Evolutionary conservation across 2,797 vertebrate genomes (phyloP).

Genomic region (Cynopterus sphinx): DNA sequence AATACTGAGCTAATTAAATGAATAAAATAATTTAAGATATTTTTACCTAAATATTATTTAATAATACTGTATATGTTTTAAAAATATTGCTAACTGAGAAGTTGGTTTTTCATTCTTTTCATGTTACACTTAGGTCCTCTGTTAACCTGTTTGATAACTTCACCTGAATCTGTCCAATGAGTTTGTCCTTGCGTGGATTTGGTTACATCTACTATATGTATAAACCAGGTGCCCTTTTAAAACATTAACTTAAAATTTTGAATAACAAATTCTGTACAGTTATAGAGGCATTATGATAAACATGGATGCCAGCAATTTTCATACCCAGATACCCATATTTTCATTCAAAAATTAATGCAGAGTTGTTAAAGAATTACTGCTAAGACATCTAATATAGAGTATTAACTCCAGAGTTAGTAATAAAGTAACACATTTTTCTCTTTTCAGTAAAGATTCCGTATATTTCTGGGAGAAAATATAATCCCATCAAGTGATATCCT

Average conservation of each 20-base stretch:
- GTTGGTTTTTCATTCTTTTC: slow-evolving; percentile 23
- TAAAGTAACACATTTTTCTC: background rate
- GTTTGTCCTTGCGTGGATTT: slow-evolving; percentile 37
- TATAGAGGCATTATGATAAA: background rate
- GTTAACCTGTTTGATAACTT: slow-evolving; percentile 30
- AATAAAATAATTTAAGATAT: background rate
- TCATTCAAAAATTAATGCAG: slow-evolving; percentile 46
- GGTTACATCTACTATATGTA: background rate
- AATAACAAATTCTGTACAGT: background rate
- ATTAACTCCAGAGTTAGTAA: background rate
- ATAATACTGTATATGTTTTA: background rate
- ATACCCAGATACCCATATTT: slow-evolving; percentile 12
- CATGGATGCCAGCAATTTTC: background rate
- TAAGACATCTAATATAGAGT: background rate
- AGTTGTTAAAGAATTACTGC: slow-evolving; percentile 1
- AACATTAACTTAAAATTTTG: slow-evolving; percentile 21
- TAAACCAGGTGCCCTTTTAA: background rate
- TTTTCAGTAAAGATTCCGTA: slow-evolving; percentile 47
- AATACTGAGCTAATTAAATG: background rate
- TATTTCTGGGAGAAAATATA: slow-evolving; percentile 44
- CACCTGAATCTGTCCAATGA: background rate
- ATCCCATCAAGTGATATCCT: slow-evolving; percentile 46
- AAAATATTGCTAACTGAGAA: background rate
- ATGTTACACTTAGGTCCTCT: slow-evolving; percentile 3
- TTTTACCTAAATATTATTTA: background rate